Conservation (phyloP, 2,888 invertebrate species). For the Boloria euphrosyne region DNA sequence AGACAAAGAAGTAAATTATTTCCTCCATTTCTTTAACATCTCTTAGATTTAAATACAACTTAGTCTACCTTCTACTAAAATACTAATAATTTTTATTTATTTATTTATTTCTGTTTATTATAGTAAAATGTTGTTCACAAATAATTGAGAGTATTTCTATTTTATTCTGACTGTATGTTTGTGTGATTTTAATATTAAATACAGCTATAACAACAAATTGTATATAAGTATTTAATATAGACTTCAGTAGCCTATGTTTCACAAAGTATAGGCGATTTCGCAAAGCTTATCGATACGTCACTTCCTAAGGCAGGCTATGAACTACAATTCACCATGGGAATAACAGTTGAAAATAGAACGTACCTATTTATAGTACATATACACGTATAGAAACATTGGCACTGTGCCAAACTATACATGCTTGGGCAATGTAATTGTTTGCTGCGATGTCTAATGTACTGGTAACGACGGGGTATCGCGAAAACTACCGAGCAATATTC, state of each 20-base stretch:
- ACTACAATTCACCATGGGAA: conserved; percentile 62
- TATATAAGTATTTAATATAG: too few species aligned
- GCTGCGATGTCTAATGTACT: conserved; percentile 39
- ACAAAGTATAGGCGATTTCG: conserved; percentile 6
- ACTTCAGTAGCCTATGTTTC: not conserved
- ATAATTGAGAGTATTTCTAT: too few species aligned
- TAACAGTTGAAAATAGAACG: conserved; percentile 66
- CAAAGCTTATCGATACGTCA: conserved; percentile 25
- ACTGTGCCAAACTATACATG: conserved; percentile 71
- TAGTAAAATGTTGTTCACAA: too few species aligned
- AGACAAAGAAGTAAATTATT: conserved; percentile 78
- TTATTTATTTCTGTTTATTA: not conserved
- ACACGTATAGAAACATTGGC: conserved; percentile 58
- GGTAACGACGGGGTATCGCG: conserved; percentile 33
- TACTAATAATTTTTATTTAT: not conserved
- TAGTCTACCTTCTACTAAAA: conserved; percentile 35
- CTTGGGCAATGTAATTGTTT: conserved; percentile 55
- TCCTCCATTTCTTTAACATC: conserved; percentile 68
- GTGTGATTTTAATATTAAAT: too few species aligned
- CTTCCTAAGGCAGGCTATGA: conserved; percentile 58
- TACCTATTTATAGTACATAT: conserved; percentile 57
- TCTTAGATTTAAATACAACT: conserved; percentile 68
- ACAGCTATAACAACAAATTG: too few species aligned
- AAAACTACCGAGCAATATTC: conserved; percentile 27
- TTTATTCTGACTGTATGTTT: too few species aligned